Evolutionary conservation across 2,797 vertebrate species (phyloP).

Genomic region (Ispidina lecontei): DNA sequence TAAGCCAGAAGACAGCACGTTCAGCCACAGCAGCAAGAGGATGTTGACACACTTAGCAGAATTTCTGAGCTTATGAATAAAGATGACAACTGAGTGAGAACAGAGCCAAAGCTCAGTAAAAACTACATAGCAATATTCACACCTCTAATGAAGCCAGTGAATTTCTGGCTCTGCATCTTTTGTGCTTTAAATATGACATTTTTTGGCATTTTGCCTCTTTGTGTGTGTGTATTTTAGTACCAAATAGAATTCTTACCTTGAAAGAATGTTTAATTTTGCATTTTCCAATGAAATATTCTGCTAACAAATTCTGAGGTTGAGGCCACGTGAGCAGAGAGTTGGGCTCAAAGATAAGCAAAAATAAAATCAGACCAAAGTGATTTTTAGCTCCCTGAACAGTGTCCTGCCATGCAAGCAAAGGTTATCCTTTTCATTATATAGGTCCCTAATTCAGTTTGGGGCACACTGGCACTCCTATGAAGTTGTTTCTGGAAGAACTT

Average conservation of each 20-base stretch:
- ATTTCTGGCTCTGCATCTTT: conserved; percentile 43
- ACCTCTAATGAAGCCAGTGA: conserved; percentile 40
- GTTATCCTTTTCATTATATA: background rate
- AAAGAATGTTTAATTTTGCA: background rate
- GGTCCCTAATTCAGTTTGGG: background rate
- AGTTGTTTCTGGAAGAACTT: background rate
- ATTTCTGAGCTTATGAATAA: conserved; percentile 47
- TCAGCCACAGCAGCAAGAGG: background rate
- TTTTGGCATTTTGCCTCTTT: conserved; percentile 40
- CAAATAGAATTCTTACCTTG: conserved; percentile 1
- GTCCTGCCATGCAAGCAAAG: background rate
- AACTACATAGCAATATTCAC: conserved; percentile 37
- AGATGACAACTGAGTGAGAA: conserved; percentile 16
- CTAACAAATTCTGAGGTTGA: background rate
- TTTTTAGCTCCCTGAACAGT: background rate
- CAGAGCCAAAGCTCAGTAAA: conserved; percentile 33
- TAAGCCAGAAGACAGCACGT: background rate
- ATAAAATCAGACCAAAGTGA: background rate
- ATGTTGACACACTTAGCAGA: conserved; percentile 5
- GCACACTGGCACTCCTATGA: background rate
- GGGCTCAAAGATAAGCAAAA: background rate
- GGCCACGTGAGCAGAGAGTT: background rate
- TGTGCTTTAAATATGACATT: conserved; percentile 31
- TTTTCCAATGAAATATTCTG: background rate
- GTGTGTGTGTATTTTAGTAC: background rate